Evolutionary conservation across 2,888 invertebrate genomes (phyloP), one percentile per base, ranked within the genome.

Genomic region (Gastrophysa polygoni): DNA sequence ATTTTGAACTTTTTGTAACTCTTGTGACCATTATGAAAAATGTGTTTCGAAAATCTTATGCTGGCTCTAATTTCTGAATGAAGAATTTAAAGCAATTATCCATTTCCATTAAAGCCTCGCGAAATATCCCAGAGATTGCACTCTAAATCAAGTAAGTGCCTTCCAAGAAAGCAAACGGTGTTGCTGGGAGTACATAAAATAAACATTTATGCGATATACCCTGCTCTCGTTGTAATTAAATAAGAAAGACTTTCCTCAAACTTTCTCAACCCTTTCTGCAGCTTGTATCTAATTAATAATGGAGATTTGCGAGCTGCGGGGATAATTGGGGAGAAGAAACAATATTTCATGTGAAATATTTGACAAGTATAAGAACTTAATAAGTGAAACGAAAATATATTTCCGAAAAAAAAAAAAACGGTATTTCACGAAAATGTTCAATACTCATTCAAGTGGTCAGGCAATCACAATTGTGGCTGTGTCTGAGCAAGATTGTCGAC

Each of bases 251-350:
- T 69, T 72, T 69, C 70, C 68, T 71, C 63, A 68, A 66, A 60
- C 65, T 71, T 67, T 67, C 43, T 24, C 71, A 71, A 70, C 71
- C 71, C 71, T 73, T 71, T 63, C 63, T 38, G 62, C 52, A 57
- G 63, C 64, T 68, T 68, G 68, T 68, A 68, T 65, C 69, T 73
- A 73, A 73, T 73, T 73, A 73, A 73, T 73, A 73, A 73, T 73
- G 71, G 71, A 73, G 72, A 73, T 73, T 73, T 68, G 68, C 65
- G 68, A 59, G 65, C 68, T 62, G 61, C 57, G 64, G n/a, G 67
- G 67, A 68, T 66, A 73, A 73, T 73, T 73, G 73, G 72, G 63
- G 58, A 54, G 38, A 55, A 63, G 69, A 21, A 60, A 54, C 54
- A 14, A 43, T 54, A 54, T 54, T 54, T 54, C 43, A 54, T 54